A percentile compares a stretch with the other conserved stretches of the same genome.
phyloP scores from a whole-genome alignment of 2,797 vertebrate genomes.

The Lepilemur septentrionalis region DNA sequence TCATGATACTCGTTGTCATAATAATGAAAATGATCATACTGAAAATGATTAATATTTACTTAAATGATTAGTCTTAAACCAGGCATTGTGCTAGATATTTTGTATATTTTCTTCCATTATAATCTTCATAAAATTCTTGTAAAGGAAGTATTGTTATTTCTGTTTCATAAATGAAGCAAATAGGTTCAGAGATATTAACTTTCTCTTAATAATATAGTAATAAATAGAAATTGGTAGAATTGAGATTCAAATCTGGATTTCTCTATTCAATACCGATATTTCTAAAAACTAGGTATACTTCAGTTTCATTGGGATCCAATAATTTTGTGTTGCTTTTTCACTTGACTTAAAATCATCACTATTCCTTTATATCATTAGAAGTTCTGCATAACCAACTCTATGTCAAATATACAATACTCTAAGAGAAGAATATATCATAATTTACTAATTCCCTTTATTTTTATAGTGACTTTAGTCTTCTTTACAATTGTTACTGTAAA shows the following conservation, averaged over 20 bases:
- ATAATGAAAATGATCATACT: neutral
- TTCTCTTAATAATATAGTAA: neutral
- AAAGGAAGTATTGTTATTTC: neutral
- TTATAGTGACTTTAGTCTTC: neutral
- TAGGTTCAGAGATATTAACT: neutral
- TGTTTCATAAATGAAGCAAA: neutral
- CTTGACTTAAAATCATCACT: neutral
- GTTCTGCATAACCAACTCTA: neutral
- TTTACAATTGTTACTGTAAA: neutral
- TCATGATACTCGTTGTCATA: neutral
- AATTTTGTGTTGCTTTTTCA: neutral
- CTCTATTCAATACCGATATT: neutral
- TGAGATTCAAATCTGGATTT: neutral
- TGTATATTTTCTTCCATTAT: neutral
- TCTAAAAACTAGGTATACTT: neutral
- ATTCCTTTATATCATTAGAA: neutral
- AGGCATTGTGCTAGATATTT: neutral
- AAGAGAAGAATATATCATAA: neutral
- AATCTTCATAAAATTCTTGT: neutral
- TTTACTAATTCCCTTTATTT: neutral
- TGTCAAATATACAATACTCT: neutral
- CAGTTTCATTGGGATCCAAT: neutral
- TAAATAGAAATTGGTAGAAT: neutral
- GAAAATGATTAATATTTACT: neutral
- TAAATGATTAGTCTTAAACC: neutral